Conservation (phyloP, 2,797 vertebrate species). For the Malurus leucopterus region DNA sequence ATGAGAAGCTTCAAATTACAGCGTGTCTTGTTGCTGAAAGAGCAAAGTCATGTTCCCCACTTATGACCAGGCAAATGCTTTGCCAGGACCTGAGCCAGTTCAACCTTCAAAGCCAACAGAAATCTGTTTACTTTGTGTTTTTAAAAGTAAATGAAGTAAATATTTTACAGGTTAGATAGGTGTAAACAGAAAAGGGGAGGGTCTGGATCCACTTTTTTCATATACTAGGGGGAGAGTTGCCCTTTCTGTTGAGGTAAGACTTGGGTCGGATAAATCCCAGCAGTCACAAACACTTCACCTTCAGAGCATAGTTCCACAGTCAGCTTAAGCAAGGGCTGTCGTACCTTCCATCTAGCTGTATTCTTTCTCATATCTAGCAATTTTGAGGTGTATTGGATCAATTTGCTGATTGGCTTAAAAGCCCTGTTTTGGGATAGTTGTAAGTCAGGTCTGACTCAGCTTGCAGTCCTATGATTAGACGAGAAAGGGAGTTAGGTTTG, state of each 20-base stretch:
- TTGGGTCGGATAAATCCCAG: neutral
- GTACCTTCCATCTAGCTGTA: neutral
- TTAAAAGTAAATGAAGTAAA: neutral
- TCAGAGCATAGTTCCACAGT: neutral
- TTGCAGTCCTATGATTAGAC: neutral
- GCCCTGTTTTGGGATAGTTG: neutral
- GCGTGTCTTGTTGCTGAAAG: neutral
- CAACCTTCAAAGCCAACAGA: neutral
- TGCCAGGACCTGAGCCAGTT: neutral
- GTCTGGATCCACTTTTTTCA: neutral
- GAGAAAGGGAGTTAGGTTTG: neutral
- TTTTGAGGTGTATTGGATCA: neutral
- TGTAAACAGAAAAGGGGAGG: neutral
- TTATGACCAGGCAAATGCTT: neutral
- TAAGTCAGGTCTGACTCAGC: neutral
- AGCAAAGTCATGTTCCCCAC: neutral
- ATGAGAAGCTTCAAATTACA: neutral
- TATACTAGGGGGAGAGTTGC: neutral
- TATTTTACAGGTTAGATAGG: neutral
- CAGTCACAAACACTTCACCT: neutral
- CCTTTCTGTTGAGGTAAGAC: neutral
- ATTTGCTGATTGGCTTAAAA: neutral
- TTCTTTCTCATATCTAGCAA: neutral
- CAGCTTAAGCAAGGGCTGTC: neutral
- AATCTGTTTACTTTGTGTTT: neutral